These are phyloP conservation scores for Andrena hattorfiana DNA, from an alignment of 2,888 invertebrate species.

Conservation along the genomic window DNA sequence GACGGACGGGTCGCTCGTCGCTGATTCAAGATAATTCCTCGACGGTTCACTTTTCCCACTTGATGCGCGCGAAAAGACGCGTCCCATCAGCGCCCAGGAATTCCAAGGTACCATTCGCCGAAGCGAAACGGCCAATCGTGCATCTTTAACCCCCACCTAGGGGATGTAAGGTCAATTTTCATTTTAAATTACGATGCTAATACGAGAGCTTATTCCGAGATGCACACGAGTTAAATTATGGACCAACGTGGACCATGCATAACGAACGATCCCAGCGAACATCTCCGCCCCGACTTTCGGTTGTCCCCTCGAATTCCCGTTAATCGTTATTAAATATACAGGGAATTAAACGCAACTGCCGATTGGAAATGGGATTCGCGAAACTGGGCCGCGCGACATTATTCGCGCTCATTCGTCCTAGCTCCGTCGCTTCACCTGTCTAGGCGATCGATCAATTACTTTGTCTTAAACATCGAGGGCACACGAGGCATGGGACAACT, in stretches of 20 bases:
- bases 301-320: background rate
- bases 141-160: no score
- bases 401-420: background rate
- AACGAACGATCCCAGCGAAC: background rate
- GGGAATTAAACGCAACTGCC: background rate
- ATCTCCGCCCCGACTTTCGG: background rate
- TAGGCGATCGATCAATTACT: constrained; percentile 4
- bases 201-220: no score
- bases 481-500: background rate
- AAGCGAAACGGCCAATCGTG: no score
- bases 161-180: background rate
- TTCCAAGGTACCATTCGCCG: no score
- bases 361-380: constrained; percentile 13
- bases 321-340: background rate
- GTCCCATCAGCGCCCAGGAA: background rate
- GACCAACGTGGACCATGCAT: background rate
- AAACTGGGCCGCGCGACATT: background rate
- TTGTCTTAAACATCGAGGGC: background rate
- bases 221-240: no score
- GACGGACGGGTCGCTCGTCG: constrained; percentile 36
- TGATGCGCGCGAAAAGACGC: background rate
- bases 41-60: background rate
- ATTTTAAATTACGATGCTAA: no score
- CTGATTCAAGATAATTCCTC: constrained; percentile 19
- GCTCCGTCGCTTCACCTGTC: background rate